A percentile compares a stretch with the other conserved stretches of the same genome.
These are phyloP conservation scores for Betta splendens DNA, from an alignment of 2,797 vertebrate genomes.

Conservation along the genomic window DNA sequence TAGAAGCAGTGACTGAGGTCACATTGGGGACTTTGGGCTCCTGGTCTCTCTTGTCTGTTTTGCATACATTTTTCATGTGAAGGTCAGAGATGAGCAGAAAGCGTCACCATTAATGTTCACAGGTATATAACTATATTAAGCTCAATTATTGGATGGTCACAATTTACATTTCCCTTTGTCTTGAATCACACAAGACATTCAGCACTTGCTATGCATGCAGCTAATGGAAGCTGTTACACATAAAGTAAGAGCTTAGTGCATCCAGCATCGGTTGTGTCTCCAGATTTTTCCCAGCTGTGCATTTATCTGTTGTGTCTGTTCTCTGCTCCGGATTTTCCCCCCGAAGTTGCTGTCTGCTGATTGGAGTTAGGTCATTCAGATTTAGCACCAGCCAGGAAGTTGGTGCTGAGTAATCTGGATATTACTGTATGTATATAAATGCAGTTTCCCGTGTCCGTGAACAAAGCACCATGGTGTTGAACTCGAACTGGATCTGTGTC, in stretches of 20 bases:
- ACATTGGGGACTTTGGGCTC: background rate
- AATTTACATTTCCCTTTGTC: too few relatives aligned
- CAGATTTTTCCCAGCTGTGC: constrained; percentile 57
- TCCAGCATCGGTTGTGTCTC: constrained; percentile 44
- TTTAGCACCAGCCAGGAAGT: background rate
- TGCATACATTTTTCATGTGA: background rate
- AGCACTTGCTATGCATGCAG: too few relatives aligned
- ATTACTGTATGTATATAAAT: too few relatives aligned
- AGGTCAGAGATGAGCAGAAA: background rate
- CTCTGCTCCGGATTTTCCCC: constrained; percentile 67
- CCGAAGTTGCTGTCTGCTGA: constrained; percentile 46
- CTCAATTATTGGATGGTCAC: too few relatives aligned
- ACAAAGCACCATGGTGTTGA: background rate
- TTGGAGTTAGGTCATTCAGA: constrained; percentile 30
- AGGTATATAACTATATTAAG: too few relatives aligned
- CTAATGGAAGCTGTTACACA: too few relatives aligned
- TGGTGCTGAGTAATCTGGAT: too few relatives aligned
- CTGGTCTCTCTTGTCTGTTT: background rate
- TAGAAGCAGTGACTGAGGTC: background rate
- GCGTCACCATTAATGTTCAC: too few relatives aligned
- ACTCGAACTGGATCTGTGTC: constrained; percentile 3
- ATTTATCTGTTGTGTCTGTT: constrained; percentile 74
- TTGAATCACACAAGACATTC: too few relatives aligned
- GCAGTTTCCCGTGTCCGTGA: background rate
- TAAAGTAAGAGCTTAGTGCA: too few relatives aligned